Evolutionary conservation across 2,113 vertebrate genomes (phyloP).

Genomic region (Puntigrus tetrazona): DNA sequence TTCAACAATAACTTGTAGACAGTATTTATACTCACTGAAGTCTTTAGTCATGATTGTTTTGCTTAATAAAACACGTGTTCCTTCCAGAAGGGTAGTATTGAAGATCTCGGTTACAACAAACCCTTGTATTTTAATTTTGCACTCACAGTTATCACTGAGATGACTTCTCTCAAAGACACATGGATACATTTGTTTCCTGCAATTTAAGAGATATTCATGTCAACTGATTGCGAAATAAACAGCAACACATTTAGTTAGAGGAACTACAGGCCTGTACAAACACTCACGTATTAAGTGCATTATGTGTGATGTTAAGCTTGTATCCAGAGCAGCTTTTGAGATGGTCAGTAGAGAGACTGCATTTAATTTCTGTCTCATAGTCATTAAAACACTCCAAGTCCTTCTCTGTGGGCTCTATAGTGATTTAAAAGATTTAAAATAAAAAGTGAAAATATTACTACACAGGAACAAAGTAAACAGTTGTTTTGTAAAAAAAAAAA

Average conservation of each 20-base stretch:
- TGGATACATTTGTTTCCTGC: accelerated
- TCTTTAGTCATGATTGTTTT: not conserved
- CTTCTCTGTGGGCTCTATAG: not conserved
- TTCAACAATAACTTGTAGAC: not conserved
- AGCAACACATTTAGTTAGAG: not conserved
- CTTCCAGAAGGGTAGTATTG: constrained; percentile 25
- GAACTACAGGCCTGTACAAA: not conserved
- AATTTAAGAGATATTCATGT: not conserved
- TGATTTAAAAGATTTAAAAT: not conserved
- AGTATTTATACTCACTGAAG: constrained; percentile 59
- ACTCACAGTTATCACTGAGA: constrained; percentile 47
- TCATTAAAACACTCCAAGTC: constrained; percentile 63
- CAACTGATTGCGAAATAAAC: not conserved
- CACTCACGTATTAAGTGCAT: accelerated
- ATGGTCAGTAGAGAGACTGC: constrained; percentile 42
- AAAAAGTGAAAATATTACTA: not conserved
- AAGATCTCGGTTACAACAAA: accelerated
- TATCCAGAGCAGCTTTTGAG: constrained; percentile 58
- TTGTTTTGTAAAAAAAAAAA: not conserved
- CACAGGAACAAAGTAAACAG: not conserved
- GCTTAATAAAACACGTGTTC: not conserved
- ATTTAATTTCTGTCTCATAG: constrained; percentile 23
- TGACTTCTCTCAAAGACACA: constrained; percentile 36
- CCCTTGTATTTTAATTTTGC: not conserved
- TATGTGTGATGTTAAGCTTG: not conserved